phyloP scores from a whole-genome alignment of 2,113 vertebrate genomes.

The Paracanthobrama guichenoti region DNA sequence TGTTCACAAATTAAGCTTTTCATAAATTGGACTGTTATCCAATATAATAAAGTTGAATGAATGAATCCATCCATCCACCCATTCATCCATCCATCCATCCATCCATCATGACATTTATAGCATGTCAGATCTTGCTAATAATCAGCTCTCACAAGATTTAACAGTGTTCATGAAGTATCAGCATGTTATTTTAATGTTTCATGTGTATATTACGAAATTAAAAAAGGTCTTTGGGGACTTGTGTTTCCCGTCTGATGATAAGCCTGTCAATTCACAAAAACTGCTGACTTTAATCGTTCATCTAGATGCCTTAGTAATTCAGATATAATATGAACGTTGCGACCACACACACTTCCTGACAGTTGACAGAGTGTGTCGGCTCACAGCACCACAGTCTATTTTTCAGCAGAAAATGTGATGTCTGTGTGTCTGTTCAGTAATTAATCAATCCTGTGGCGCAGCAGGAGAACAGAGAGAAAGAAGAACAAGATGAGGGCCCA shows the following conservation, averaged over 20 bases:
- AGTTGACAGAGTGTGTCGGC: not conserved
- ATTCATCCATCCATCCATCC: no score
- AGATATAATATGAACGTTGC: not conserved
- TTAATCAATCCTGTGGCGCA: not conserved
- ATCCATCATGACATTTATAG: not conserved
- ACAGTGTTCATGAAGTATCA: not conserved
- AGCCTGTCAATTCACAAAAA: not conserved
- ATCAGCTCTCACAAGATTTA: not conserved
- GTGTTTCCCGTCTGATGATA: not conserved
- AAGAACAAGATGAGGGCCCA: not conserved
- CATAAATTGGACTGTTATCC: not conserved
- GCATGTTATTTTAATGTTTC: not conserved
- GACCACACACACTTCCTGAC: conserved; percentile 1
- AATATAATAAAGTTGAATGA: not conserved
- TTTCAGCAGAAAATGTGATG: not conserved
- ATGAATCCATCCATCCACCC: not conserved
- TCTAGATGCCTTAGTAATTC: not conserved
- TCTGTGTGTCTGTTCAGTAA: conserved; percentile 8
- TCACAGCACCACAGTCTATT: not conserved
- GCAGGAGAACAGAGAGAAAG: not conserved
- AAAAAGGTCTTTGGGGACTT: not conserved
- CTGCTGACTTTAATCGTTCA: not conserved
- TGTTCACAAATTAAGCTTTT: not conserved
- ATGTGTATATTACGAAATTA: not conserved
- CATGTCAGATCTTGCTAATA: not conserved